These are phyloP conservation scores for Taenioides sp. DNA, from an alignment of 2,797 vertebrate species.

Conservation along the genomic window DNA sequence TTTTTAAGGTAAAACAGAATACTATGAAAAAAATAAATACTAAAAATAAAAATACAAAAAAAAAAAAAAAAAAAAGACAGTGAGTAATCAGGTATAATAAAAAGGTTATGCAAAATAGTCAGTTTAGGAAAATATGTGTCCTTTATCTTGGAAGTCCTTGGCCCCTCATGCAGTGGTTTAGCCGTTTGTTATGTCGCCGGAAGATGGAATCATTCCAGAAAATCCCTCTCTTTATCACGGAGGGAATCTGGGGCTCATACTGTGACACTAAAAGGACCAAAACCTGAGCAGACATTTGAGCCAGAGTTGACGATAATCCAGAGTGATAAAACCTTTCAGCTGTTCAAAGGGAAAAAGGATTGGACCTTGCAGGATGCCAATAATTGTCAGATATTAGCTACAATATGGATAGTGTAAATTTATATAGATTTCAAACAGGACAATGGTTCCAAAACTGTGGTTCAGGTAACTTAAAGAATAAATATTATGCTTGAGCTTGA, in stretches of 20 bases:
- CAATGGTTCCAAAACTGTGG: too few relatives aligned
- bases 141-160: neutral
- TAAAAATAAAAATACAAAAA: too few relatives aligned
- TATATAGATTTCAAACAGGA: neutral
- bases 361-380: neutral
- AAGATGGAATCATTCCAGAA: neutral
- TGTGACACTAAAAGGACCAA: neutral
- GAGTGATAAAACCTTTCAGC: slow-evolving; percentile 7
- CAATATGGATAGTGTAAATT: neutral
- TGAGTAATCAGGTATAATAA: too few relatives aligned
- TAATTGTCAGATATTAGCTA: neutral
- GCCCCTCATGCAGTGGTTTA: neutral
- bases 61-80: too few relatives aligned
- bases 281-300: slow-evolving; percentile 11
- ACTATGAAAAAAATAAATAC: too few relatives aligned
- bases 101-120: neutral
- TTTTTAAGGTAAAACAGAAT: too few relatives aligned
- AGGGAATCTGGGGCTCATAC: neutral
- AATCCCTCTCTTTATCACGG: slow-evolving; percentile 1
- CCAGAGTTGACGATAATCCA: slow-evolving; percentile 21
- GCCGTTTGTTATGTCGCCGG: neutral
- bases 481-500: too few relatives aligned
- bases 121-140: neutral
- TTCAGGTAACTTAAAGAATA: too few relatives aligned
- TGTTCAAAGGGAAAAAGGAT: neutral